Percentiles rank a stretch among this genome's conserved stretches.
Conservation (phyloP, 2,797 vertebrate genomes). For the Sandelia bainsii region DNA sequence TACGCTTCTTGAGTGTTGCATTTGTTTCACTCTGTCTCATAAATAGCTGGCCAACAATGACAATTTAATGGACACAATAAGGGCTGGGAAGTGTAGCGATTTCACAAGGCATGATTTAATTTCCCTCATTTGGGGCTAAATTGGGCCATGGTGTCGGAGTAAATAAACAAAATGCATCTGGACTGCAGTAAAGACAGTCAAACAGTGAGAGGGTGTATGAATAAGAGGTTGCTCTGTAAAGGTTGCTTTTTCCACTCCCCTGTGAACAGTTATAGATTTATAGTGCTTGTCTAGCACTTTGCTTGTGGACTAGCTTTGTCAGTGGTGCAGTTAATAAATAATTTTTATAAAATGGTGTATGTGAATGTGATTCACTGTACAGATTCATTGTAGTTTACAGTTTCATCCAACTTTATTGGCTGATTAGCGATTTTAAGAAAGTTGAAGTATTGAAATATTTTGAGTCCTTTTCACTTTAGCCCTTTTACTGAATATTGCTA, state of each 20-base stretch:
- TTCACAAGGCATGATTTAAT: slow-evolving; percentile 76
- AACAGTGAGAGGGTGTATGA: slow-evolving; percentile 38
- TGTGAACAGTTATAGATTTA: slow-evolving; percentile 61
- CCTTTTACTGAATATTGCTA: slow-evolving; percentile 2
- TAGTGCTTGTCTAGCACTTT: slow-evolving; percentile 59
- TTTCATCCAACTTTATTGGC: slow-evolving; percentile 26
- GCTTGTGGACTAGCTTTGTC: slow-evolving; percentile 40
- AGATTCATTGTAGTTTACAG: slow-evolving; percentile 15
- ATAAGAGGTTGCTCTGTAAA: slow-evolving; percentile 54
- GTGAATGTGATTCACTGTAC: neutral
- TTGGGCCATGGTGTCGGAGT: slow-evolving; percentile 62
- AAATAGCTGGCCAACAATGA: slow-evolving; percentile 71
- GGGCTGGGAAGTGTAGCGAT: slow-evolving; percentile 61
- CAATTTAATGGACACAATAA: slow-evolving; percentile 72
- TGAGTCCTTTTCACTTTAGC: neutral
- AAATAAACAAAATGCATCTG: slow-evolving; percentile 73
- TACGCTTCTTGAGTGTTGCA: slow-evolving; percentile 45
- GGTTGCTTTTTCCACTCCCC: slow-evolving; percentile 48
- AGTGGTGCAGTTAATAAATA: slow-evolving; percentile 58
- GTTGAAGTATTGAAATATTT: slow-evolving; percentile 4
- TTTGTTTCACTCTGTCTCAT: slow-evolving; percentile 65
- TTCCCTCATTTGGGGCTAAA: slow-evolving; percentile 71
- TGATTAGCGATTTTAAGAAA: slow-evolving; percentile 17
- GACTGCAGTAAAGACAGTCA: slow-evolving; percentile 56
- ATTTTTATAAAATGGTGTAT: slow-evolving; percentile 23